Evolutionary conservation across 2,888 invertebrate species (phyloP), one percentile per base, ranked within the genome.

Genomic region (Belgica antarctica): DNA sequence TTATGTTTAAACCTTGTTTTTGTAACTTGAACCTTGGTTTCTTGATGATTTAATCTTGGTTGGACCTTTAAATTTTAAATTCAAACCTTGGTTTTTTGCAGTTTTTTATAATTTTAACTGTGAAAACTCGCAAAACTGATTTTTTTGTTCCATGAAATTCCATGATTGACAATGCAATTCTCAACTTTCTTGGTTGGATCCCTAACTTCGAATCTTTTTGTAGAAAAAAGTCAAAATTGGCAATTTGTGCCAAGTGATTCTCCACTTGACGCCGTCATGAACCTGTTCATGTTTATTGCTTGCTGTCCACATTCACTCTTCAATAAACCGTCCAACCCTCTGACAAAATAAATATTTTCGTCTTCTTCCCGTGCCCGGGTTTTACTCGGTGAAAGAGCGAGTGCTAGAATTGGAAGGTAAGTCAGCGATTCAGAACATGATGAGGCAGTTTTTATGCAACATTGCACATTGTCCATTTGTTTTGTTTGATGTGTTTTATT

Each of bases 351-450:
- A 31, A 62, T 41, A 65, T 19, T 52, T 52, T 52, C 34, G 5
- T 31, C 12, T 31, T 12, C 34, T 31, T 31, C 34, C 17, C 52
- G 17, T 2, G 52, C 22, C 15, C 10, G 41, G 15, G 41, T 41
- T n/a, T n/a, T 27, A 36, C 63, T 63, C 27, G 36, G 63, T 24
- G 63, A 22, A 57, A 19, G 65, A 66, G 52, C 17, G 52, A 41
- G 7, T 8, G 12, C 5, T 8, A 31, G 15, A 41, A 15, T 12
- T 52, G 17, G 52, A 12, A 52, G 22, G 5, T 17, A n/a, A 36
- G 65, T 27, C 65, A 66, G 47, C 65, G 65, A 46, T 47, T 66
- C 47, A 66, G 65, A 66, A 66, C 65, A 66, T 66, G 65, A 66
- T 47, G 65, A 47, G 19, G 65, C 65, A 66, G 65, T 66, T 66